A percentile compares a stretch with the other conserved stretches of the same genome.
Conservation (phyloP, 2,113 vertebrate genomes). For the Apistogramma diplotaenia region DNA sequence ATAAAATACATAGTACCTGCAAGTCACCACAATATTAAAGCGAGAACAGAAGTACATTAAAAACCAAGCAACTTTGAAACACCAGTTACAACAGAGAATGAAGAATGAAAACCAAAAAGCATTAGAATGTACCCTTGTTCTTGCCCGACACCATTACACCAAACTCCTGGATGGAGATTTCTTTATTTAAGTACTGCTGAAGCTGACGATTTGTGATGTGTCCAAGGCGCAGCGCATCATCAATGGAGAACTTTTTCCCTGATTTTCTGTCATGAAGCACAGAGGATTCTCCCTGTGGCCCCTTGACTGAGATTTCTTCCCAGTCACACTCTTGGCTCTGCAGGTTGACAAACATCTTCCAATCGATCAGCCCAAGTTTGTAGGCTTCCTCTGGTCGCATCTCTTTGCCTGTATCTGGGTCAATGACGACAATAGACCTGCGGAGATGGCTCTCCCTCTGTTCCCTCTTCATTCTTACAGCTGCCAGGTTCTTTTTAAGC, state of each 20-base stretch:
- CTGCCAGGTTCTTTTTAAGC: constrained; percentile 86
- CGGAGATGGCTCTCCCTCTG: constrained; percentile 94
- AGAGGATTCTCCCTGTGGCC: constrained; percentile 87
- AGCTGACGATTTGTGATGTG: constrained; percentile 84
- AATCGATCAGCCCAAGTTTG: constrained; percentile 90
- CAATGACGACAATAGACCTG: constrained; percentile 94
- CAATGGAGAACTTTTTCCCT: constrained; percentile 92
- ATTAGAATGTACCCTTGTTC: constrained; percentile 24
- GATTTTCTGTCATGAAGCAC: constrained; percentile 95
- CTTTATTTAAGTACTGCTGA: constrained; percentile 90
- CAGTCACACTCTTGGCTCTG: constrained; percentile 97
- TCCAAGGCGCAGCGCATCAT: constrained; percentile 86
- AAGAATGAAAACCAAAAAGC: background rate
- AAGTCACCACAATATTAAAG: constrained; percentile 24
- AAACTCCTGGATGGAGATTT: constrained; percentile 95
- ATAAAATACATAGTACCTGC: background rate
- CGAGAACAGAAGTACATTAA: constrained; percentile 6
- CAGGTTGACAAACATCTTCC: constrained; percentile 95
- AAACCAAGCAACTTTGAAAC: background rate
- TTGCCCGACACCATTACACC: constrained; percentile 89
- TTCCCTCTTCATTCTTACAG: constrained; percentile 87
- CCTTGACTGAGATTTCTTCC: constrained; percentile 94
- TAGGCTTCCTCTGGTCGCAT: constrained; percentile 95
- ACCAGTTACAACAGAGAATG: background rate
- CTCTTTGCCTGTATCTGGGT: constrained; percentile 92